phyloP scores from a whole-genome alignment of 2,888 invertebrate species.

The Steromphala cineraria region DNA sequence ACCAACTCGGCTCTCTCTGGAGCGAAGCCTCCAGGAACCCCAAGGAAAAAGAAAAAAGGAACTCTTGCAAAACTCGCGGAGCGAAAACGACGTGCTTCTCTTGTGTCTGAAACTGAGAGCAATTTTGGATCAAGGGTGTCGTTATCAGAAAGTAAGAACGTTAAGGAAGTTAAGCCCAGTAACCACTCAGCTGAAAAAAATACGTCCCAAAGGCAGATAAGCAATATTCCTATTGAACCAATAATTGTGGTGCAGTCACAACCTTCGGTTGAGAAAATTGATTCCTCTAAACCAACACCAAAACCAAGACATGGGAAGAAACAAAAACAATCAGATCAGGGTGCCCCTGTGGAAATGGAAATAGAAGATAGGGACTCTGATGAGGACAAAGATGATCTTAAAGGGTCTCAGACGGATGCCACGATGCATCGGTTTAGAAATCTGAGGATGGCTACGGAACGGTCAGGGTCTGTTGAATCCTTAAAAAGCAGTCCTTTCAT shows the following conservation, averaged over 20 bases:
- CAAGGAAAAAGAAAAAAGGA: constrained; percentile 58
- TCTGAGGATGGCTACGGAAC: constrained; percentile 57
- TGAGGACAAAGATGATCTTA: constrained; percentile 28
- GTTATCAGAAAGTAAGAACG: constrained; percentile 31
- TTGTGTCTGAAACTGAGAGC: constrained; percentile 51
- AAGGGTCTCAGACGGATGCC: constrained; percentile 52
- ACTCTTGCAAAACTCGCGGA: constrained; percentile 63
- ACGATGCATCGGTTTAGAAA: constrained; percentile 57
- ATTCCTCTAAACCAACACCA: constrained; percentile 21
- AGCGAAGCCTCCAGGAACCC: background rate
- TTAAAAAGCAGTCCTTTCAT: constrained; percentile 58
- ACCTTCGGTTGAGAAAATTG: background rate
- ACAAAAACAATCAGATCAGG: background rate
- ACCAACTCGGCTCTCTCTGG: background rate
- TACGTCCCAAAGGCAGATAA: background rate
- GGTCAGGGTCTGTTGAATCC: constrained; percentile 54
- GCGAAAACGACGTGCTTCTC: constrained; percentile 43
- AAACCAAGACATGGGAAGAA: constrained; percentile 17
- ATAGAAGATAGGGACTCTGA: constrained; percentile 41
- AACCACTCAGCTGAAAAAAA: background rate
- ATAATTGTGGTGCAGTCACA: background rate
- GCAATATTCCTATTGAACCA: background rate
- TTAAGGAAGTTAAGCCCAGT: constrained; percentile 3
- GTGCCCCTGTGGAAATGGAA: constrained; percentile 33
- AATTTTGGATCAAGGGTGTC: constrained; percentile 57